phyloP scores from a whole-genome alignment of 2,797 vertebrate species.

The Alauda arvensis region DNA sequence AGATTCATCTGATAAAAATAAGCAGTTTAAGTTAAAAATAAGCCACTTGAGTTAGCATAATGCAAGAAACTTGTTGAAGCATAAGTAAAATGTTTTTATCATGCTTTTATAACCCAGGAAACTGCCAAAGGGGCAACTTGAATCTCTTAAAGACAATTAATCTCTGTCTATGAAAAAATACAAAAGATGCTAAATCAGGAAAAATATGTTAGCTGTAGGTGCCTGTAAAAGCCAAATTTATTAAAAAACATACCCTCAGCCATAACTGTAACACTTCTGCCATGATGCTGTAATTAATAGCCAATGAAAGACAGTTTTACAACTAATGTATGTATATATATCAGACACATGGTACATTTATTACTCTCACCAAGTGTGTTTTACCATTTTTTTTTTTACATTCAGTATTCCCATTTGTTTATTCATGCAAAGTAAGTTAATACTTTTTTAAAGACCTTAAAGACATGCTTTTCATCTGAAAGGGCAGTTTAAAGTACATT shows the following conservation, averaged over 20 bases:
- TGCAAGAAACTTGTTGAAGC: conserved; percentile 13
- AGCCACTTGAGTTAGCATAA: conserved; percentile 8
- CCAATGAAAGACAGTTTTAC: not conserved
- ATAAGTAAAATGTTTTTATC: conserved; percentile 14
- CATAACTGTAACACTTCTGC: not conserved
- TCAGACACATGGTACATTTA: not conserved
- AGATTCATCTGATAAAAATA: not conserved
- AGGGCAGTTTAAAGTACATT: conserved; percentile 14
- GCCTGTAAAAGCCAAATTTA: not conserved
- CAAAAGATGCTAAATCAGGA: not conserved
- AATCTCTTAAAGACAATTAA: not conserved
- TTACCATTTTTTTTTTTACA: not conserved
- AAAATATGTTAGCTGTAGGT: not conserved
- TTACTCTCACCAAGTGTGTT: not conserved
- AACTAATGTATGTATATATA: not conserved
- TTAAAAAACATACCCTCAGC: not conserved
- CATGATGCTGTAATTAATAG: not conserved
- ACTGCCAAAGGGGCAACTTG: not conserved
- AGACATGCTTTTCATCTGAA: conserved; percentile 26
- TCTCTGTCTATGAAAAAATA: not conserved
- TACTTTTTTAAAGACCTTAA: conserved; percentile 30
- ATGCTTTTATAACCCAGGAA: not conserved
- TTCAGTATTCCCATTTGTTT: conserved; percentile 30
- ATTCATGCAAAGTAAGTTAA: conserved; percentile 29
- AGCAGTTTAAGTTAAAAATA: conserved; percentile 27